Evolutionary conservation across 2,113 vertebrate genomes (phyloP).

Genomic region (Thymallus thymallus): DNA sequence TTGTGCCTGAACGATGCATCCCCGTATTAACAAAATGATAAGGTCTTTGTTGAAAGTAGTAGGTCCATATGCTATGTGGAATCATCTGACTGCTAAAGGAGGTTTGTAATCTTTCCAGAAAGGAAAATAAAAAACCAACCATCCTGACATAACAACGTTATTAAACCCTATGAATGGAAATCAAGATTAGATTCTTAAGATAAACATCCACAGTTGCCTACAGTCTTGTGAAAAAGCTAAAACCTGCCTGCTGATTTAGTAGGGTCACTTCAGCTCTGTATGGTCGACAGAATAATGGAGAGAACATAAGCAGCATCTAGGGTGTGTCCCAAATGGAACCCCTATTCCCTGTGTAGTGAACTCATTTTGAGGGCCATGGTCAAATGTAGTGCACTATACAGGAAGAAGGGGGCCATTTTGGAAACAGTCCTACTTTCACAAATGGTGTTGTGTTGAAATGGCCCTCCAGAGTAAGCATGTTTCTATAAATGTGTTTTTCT

Average conservation of each 20-base stretch:
- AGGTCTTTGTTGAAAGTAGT: constrained; percentile 56
- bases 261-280: constrained; percentile 2
- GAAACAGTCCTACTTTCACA: constrained; percentile 43
- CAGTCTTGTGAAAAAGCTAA: constrained; percentile 21
- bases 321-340: neutral
- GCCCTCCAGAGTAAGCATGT: constrained; percentile 44
- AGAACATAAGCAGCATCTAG: neutral
- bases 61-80: constrained; percentile 67
- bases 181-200: constrained; percentile 50
- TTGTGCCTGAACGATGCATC: constrained; percentile 71
- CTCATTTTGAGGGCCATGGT: no score
- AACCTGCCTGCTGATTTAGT: constrained; percentile 23
- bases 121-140: constrained; percentile 20
- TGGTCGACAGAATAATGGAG: neutral
- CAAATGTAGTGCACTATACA: no score
- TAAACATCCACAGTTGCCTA: constrained; percentile 51
- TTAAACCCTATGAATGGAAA: constrained; percentile 6
- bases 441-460: constrained; percentile 48
- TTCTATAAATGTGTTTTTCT: constrained; percentile 62
- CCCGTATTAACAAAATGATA: constrained; percentile 75
- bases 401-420: no score
- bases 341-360: no score
- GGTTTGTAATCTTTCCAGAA: constrained; percentile 57
- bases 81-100: constrained; percentile 55
- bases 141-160: constrained; percentile 24